These are phyloP conservation scores for Dorcus hopei DNA, from an alignment of 2,888 invertebrate species.

Conservation along the genomic window DNA sequence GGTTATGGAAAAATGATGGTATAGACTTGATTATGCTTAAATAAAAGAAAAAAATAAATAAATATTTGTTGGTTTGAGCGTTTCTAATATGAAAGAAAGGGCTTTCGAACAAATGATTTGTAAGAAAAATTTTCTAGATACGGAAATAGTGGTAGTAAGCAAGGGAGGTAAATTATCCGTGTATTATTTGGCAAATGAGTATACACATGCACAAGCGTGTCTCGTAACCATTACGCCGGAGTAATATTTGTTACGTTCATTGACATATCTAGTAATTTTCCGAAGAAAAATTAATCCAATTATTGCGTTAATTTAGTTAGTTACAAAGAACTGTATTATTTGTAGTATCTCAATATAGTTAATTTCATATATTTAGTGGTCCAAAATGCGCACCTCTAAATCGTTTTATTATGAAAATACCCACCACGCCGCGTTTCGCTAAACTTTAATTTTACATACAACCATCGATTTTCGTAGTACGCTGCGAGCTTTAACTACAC, in stretches of 20 bases:
- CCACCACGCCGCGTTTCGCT: too few relatives aligned
- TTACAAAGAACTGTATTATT: constrained; percentile 9
- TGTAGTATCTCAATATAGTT: constrained; percentile 8
- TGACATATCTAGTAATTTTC: constrained; percentile 29
- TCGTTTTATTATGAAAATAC: constrained; percentile 15
- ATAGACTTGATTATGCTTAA: too few relatives aligned
- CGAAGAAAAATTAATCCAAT: constrained; percentile 27
- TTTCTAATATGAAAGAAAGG: too few relatives aligned
- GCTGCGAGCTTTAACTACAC: too few relatives aligned
- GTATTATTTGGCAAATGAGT: constrained; percentile 29
- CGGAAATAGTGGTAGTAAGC: constrained; percentile 21
- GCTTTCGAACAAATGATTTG: too few relatives aligned
- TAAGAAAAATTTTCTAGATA: too few relatives aligned
- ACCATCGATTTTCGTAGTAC: background rate
- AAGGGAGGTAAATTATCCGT: constrained; percentile 29
- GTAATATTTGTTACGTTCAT: constrained; percentile 27
- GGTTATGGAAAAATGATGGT: too few relatives aligned
- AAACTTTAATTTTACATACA: background rate
- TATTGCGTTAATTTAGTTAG: constrained; percentile 9
- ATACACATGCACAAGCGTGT: constrained; percentile 31
- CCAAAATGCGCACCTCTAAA: constrained; percentile 9
- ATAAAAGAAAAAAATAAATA: too few relatives aligned
- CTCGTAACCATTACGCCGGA: constrained; percentile 23
- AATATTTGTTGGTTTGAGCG: too few relatives aligned
- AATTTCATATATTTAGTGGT: constrained; percentile 2